Evolutionary conservation across 2,888 invertebrate species (phyloP).

Genomic region (Euphydryas editha): DNA sequence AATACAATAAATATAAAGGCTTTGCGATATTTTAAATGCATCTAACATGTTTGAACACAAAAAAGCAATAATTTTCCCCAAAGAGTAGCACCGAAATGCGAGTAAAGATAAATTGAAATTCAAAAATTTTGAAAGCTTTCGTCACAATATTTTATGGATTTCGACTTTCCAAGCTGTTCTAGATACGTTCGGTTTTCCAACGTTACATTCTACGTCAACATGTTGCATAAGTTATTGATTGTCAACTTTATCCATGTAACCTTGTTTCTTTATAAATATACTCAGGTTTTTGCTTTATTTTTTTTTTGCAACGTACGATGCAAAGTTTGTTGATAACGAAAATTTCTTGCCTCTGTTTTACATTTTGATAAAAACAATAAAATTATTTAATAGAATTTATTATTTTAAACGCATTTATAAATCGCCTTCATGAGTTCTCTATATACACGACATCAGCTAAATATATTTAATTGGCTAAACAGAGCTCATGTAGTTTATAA

Average conservation of each 20-base stretch:
- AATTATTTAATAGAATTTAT: no score
- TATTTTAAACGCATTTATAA: no score
- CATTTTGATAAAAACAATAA: no score
- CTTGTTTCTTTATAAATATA: not conserved
- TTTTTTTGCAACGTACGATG: no score
- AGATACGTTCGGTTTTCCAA: not conserved
- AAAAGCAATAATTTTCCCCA: not conserved
- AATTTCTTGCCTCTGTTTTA: no score
- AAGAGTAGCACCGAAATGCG: not conserved
- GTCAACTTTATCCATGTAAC: not conserved
- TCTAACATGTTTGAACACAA: not conserved
- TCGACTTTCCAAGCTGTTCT: not conserved
- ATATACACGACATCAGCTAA: no score
- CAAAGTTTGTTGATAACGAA: no score
- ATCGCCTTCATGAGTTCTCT: no score
- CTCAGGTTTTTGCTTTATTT: not conserved
- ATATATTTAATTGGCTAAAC: no score
- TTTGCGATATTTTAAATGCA: not conserved
- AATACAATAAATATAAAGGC: not conserved
- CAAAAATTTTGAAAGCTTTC: conserved; percentile 3
- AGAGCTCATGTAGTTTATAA: no score
- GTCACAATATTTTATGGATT: not conserved
- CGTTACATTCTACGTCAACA: not conserved
- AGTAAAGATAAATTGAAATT: conserved; percentile 3
- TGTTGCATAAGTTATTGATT: not conserved